Evolutionary conservation across 2,888 invertebrate species (phyloP).

Genomic region (Xestoiulus laeticollis): DNA sequence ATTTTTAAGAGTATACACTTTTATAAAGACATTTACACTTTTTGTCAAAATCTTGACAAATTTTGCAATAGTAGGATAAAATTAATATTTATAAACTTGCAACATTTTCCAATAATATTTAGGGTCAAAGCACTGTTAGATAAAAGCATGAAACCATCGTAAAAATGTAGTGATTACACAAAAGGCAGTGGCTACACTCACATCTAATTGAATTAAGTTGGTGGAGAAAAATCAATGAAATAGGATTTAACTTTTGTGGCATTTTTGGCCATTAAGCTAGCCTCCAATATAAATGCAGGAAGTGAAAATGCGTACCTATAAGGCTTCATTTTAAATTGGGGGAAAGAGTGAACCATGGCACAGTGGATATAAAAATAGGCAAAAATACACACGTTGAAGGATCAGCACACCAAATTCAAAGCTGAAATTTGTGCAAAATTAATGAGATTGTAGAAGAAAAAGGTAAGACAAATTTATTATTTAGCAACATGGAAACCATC

Average conservation of each 20-base stretch:
- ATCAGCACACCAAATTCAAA: neutral
- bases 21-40: too few species aligned
- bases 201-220: neutral
- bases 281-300: neutral
- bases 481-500: neutral
- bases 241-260: neutral
- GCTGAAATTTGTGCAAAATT: conserved; percentile 21
- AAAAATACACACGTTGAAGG: conserved; percentile 19
- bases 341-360: neutral
- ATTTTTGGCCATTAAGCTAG: neutral
- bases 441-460: neutral
- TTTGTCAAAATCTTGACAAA: too few species aligned
- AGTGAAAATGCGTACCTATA: neutral
- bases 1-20: too few species aligned
- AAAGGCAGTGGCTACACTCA: neutral
- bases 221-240: conserved; percentile 15
- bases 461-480: conserved; percentile 34
- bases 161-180: neutral
- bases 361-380: neutral
- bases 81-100: too few species aligned
- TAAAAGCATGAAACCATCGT: neutral
- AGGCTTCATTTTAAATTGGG: conserved; percentile 5
- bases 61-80: too few species aligned
- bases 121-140: too few species aligned
- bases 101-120: too few species aligned